Evolutionary conservation across 2,797 vertebrate species (phyloP), one percentile per base, ranked within the genome.

Genomic region (Tamandua tetradactyla): DNA sequence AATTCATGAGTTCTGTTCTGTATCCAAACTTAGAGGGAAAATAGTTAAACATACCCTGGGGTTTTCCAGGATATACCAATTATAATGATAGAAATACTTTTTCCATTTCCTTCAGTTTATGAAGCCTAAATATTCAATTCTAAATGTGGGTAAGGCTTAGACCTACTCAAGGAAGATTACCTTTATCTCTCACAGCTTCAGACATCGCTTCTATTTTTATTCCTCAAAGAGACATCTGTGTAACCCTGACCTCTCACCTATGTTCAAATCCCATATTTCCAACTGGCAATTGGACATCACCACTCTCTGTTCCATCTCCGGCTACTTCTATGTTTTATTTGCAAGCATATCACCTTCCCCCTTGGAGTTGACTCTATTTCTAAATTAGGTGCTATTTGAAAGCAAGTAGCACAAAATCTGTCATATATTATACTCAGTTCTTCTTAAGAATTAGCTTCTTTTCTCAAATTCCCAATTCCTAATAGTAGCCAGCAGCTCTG

Each of bases 181-280:
- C 57, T 42, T 78, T 44, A 93, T 72, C 87, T 93, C 71, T 42
- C 64, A 82, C 7, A 92, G 40, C 30, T 78, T 20, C 42, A 92
- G 64, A 87, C 18, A 44, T 52, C 47, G 5, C 35, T 49, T 87
- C 40, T 47, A 68, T 66, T 69, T 12, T 87, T 64, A 89, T n/a
- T 76, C 23, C 71, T 83, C 40, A 93, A 94, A 94, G 87, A 74
- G n/a, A 40, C 23, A 52, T 66, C 57, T 83, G 20, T 83, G 27
- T 40, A 79, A 35, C 22, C 10, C 17, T 74, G 59, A 76, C 35
- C 32, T 59, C 74, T 84, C 42, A 61, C 7, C 14, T 83, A 68
- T 40, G 88, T 68, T 93, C 13, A 35, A 78, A 15, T 78, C 52
- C 14, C 66, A 0, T 74, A 61, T 95, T 79, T 84, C 66, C 6